phyloP scores from a whole-genome alignment of 2,797 vertebrate genomes.

The Crocidura indochinensis region DNA sequence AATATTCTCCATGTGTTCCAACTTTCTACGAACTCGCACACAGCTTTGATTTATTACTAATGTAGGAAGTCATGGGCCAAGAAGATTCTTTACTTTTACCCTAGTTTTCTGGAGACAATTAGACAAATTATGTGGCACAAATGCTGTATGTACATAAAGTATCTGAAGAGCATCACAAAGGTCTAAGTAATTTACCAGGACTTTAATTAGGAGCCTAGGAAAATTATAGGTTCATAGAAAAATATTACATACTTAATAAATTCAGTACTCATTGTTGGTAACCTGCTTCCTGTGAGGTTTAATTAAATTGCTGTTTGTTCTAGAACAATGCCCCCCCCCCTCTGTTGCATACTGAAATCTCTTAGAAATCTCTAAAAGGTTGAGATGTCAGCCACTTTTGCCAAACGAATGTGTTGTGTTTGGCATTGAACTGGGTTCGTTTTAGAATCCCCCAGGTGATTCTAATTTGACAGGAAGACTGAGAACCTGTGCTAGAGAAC shows the following conservation, averaged over 20 bases:
- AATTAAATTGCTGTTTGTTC: constrained; percentile 13
- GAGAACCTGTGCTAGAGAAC: background rate
- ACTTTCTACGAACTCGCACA: background rate
- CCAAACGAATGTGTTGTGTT: background rate
- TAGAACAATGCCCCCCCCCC: background rate
- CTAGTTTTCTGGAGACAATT: constrained; percentile 3
- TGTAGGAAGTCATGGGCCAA: background rate
- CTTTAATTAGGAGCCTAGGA: background rate
- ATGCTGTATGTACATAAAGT: background rate
- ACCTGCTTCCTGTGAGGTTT: background rate
- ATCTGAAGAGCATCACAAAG: background rate
- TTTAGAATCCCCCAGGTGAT: background rate
- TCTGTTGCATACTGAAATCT: background rate
- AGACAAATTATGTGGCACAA: background rate
- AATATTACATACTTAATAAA: background rate
- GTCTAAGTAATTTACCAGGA: constrained; percentile 1
- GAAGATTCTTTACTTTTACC: background rate
- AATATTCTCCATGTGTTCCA: background rate
- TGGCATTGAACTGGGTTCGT: background rate
- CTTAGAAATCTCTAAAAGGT: background rate
- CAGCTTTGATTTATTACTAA: background rate
- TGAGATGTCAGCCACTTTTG: background rate
- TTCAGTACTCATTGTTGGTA: background rate
- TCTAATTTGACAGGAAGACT: background rate
- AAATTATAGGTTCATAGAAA: background rate